phyloP scores from a whole-genome alignment of 1,140 invertebrate genomes.

The Megalopta genalis region DNA sequence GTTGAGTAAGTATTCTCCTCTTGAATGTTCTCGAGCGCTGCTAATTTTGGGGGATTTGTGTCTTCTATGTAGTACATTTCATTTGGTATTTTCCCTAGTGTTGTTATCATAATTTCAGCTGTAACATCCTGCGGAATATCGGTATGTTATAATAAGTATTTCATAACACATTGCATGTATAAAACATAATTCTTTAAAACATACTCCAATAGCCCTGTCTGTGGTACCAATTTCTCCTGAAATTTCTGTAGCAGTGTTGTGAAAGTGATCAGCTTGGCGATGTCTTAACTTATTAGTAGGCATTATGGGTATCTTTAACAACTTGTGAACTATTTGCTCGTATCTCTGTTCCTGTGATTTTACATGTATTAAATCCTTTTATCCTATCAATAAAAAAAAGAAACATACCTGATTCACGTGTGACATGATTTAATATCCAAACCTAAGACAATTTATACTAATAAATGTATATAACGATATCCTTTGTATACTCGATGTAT shows the following conservation, averaged over 20 bases:
- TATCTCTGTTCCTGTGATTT: conserved; percentile 20
- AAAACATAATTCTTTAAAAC: background rate
- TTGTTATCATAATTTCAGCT: conserved; percentile 67
- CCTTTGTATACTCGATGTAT: background rate
- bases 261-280: conserved; percentile 6
- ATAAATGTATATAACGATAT: background rate
- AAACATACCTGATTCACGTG: conserved; percentile 26
- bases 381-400: background rate
- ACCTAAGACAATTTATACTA: background rate
- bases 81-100: conserved; percentile 61
- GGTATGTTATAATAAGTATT: background rate
- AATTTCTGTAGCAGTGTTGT: conserved; percentile 51
- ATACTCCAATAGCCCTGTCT: conserved; percentile 57
- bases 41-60: background rate
- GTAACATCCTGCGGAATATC: conserved; percentile 55
- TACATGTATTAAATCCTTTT: background rate
- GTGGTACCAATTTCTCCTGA: conserved; percentile 60
- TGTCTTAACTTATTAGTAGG: conserved; percentile 17
- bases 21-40: background rate
- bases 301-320: conserved; percentile 25
- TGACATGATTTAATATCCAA: conserved; percentile 14
- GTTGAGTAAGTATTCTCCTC: background rate
- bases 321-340: conserved; percentile 30
- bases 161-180: background rate
- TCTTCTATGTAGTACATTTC: conserved; percentile 67